These are phyloP conservation scores for Chiroxiphia lanceolata DNA, from an alignment of 2,797 vertebrate species.

Conservation along the genomic window DNA sequence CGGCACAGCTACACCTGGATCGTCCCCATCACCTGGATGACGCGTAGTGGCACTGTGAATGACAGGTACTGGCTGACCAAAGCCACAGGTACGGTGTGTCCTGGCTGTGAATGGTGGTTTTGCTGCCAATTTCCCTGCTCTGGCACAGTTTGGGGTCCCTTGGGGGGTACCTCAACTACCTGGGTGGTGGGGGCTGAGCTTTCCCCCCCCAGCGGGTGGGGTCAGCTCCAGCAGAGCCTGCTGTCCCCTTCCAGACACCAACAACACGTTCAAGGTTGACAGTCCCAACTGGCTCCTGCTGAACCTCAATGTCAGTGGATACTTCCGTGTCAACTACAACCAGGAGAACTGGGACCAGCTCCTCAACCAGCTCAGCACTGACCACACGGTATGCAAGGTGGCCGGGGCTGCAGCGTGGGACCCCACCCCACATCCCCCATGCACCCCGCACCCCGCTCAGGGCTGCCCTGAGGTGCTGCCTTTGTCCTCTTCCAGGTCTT, in stretches of 20 bases:
- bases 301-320: conserved; percentile 86
- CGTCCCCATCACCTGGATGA: conserved; percentile 85
- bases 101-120: not conserved
- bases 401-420: fast-evolving
- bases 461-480: not conserved
- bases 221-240: not conserved
- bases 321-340: conserved; percentile 95
- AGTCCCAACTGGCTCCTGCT: conserved; percentile 80
- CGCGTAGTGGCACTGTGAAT: fast-evolving
- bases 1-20: conserved; percentile 87
- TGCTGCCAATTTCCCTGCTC: not conserved
- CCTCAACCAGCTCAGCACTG: conserved; percentile 65
- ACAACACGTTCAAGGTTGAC: not conserved
- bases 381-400: conserved; percentile 41
- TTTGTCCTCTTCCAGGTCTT: conserved; percentile 75
- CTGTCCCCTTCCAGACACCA: not conserved
- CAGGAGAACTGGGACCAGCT: conserved; percentile 85
- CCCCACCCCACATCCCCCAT: fast-evolving
- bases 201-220: not conserved
- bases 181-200: not conserved
- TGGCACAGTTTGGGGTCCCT: fast-evolving
- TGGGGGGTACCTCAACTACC: fast-evolving
- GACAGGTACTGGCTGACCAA: conserved; percentile 78
- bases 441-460: fast-evolving
- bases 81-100: not conserved